These are phyloP conservation scores for Phodopus roborovskii DNA, from an alignment of 2,113 vertebrate species.

Conservation along the genomic window DNA sequence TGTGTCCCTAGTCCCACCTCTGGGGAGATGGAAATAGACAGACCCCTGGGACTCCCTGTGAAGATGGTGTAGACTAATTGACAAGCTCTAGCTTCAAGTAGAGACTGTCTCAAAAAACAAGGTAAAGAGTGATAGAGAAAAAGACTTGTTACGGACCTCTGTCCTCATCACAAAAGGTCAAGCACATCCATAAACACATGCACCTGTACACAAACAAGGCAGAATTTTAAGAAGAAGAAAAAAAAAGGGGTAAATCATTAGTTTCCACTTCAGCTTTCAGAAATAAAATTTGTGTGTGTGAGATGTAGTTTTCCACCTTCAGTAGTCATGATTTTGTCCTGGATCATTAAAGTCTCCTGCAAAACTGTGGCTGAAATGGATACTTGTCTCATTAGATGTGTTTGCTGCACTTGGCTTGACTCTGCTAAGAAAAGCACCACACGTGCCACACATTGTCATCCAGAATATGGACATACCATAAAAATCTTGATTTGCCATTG, in stretches of 20 bases:
- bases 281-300: neutral
- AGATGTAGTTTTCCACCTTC: neutral
- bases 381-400: neutral
- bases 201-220: neutral
- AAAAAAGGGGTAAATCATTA: neutral
- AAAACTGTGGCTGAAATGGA: neutral
- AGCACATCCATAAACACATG: neutral
- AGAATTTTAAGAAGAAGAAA: neutral
- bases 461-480: neutral
- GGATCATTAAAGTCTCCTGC: neutral
- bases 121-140: neutral
- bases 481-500: neutral
- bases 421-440: neutral
- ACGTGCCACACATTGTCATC: neutral
- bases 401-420: neutral
- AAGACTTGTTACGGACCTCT: neutral
- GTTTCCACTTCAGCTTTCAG: neutral
- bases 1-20: neutral
- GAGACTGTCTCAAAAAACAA: neutral
- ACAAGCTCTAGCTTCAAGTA: neutral
- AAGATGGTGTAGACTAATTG: neutral
- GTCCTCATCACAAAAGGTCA: neutral
- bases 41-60: neutral
- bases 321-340: neutral
- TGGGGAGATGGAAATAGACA: neutral